phyloP scores from a whole-genome alignment of 2,888 invertebrate genomes.

The Drosophila meridiana region DNA sequence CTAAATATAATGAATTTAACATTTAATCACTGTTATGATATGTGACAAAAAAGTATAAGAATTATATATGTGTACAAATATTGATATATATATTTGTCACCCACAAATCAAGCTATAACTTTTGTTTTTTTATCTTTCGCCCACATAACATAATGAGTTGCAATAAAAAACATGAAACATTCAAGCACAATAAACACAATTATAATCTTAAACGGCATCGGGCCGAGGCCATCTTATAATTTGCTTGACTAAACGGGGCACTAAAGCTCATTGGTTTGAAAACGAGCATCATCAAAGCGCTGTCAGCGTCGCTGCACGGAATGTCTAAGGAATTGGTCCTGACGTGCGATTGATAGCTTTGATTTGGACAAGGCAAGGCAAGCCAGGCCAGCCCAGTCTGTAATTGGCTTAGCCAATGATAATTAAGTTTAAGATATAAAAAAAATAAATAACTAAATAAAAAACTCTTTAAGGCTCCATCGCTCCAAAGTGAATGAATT shows the following conservation, averaged over 20 bases:
- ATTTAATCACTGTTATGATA: not conserved
- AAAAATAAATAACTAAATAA: not conserved
- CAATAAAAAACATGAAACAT: not conserved
- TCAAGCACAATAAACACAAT: not conserved
- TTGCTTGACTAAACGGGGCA: slow-evolving; percentile 3
- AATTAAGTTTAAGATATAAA: no score
- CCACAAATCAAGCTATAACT: not conserved
- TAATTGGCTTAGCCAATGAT: not conserved
- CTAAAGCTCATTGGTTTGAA: slow-evolving; percentile 30
- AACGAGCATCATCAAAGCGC: slow-evolving; percentile 56
- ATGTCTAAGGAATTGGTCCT: not conserved
- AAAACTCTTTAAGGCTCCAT: not conserved
- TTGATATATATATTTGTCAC: not conserved
- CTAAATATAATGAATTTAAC: not conserved
- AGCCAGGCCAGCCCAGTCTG: not conserved
- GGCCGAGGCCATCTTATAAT: slow-evolving; percentile 14
- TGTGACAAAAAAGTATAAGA: not conserved
- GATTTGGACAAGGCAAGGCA: not conserved
- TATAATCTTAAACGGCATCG: not conserved
- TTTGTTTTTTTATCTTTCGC: not conserved
- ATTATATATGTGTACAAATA: no score
- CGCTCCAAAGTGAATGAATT: not conserved
- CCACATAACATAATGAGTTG: not conserved
- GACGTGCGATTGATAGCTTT: slow-evolving; percentile 10
- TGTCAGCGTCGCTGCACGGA: slow-evolving; percentile 1